Base-by-base conservation (phyloP, 1,140 invertebrate genomes). In the Diprion similis region DNA sequence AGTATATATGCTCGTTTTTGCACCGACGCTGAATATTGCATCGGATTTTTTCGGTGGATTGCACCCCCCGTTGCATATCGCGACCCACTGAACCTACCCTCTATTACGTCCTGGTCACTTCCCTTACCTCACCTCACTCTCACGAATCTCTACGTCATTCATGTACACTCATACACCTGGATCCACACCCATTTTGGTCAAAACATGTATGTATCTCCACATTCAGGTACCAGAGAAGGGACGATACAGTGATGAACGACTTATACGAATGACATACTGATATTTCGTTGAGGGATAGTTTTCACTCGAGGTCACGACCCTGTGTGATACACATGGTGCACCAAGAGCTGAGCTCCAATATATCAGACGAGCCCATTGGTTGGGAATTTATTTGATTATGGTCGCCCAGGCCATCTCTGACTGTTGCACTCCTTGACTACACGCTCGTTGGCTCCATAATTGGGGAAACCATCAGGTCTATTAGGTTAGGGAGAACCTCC, bases 1-100 rank as follows among this genome's bases (percentile, higher is more conserved):
- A 37, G 6, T 37, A 37, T 37, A 37, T 37, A 6, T 6, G n/a
- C n/a, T 73, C 48, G n/a, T 77, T 76, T 68, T 18, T 79, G 81
- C 79, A 84, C 81, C 79, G 77, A 47, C 72, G 84, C 84, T 87
- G 86, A 88, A 88, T 88, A 88, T 88, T 88, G 86, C 86, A 88
- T 86, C 82, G 85, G 81, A 76, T 80, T 81, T 85, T 83, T 83
- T 18, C 18, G 67, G 76, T 70, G 71, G 66, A 75, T 74, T 67
- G 15, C 46, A 59, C 51, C 11, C n/a, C 51, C 3, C 51, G 51
- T 59, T 59, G 51, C 51, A 59, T 59, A 59, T 59, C 51, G 51
- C 51, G 51, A 13, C 51, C n/a, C 51, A 9, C 11, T 59, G 9
- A 59, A 59, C 11, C 51, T 13, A 17, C 51, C 11, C 11, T 59